Evolutionary conservation across 2,888 invertebrate species (phyloP).

Genomic region (Sussaba pulchella): DNA sequence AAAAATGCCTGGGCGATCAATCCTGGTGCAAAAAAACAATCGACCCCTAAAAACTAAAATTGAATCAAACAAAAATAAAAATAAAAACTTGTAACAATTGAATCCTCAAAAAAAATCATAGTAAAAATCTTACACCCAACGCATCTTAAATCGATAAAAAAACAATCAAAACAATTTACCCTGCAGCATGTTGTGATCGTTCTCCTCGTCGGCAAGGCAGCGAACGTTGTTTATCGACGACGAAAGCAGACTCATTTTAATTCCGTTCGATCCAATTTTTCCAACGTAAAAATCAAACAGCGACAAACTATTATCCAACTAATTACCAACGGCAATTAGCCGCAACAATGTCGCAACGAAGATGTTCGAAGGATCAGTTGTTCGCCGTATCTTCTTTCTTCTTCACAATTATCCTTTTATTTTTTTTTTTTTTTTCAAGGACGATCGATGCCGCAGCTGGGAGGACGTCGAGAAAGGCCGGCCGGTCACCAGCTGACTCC

Average conservation of each 20-base stretch:
- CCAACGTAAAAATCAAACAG: background rate
- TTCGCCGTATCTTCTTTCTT: background rate
- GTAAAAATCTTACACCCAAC: too few relatives aligned
- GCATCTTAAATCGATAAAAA: too few relatives aligned
- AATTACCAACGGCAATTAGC: background rate
- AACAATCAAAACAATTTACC: conserved; percentile 78
- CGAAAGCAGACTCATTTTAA: conserved; percentile 80
- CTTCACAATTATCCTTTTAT: background rate
- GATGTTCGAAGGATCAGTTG: too few relatives aligned
- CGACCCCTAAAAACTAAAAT: too few relatives aligned
- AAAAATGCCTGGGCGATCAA: too few relatives aligned
- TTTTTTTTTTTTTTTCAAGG: background rate
- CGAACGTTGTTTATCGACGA: conserved; percentile 79
- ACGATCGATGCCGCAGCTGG: too few relatives aligned
- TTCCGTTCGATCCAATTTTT: conserved; percentile 8
- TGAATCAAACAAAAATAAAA: too few relatives aligned
- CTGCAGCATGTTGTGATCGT: conserved; percentile 83
- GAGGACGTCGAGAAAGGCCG: too few relatives aligned
- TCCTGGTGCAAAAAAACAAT: too few relatives aligned
- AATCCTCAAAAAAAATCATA: too few relatives aligned
- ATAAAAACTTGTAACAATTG: too few relatives aligned
- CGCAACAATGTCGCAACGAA: background rate
- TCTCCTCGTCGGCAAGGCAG: conserved; percentile 82
- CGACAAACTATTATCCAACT: background rate
- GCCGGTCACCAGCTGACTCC: too few relatives aligned